Conservation (phyloP, 2,113 vertebrate genomes). For the Haemorhous mexicanus region DNA sequence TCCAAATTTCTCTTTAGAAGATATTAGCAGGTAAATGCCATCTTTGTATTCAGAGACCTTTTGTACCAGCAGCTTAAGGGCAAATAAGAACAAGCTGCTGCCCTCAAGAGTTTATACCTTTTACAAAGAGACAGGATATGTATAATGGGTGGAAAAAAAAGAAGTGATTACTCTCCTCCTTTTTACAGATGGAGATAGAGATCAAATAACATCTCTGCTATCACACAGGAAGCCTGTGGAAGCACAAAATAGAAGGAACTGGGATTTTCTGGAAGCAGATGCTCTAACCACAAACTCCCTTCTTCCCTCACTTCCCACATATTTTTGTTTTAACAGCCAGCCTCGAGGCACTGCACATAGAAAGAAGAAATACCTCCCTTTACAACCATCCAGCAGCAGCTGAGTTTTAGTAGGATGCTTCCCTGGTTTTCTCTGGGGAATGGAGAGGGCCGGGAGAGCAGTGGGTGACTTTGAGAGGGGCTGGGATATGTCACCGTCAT, state of each 20-base stretch:
- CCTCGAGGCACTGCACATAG: background rate
- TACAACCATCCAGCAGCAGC: rapidly evolving
- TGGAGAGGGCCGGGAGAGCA: background rate
- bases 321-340: background rate
- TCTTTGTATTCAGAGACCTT: background rate
- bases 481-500: background rate
- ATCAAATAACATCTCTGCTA: background rate
- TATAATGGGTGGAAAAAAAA: background rate
- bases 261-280: constrained; percentile 24
- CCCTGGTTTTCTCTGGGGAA: background rate
- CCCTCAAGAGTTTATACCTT: background rate
- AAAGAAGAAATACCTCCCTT: background rate
- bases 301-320: background rate
- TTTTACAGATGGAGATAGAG: background rate
- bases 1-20: background rate
- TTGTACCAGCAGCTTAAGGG: background rate
- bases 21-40: background rate
- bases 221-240: background rate
- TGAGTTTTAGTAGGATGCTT: background rate
- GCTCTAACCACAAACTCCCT: background rate
- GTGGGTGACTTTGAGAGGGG: background rate
- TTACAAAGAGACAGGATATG: background rate
- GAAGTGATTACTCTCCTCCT: background rate
- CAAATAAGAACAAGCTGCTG: background rate
- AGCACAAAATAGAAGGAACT: background rate